Conservation (phyloP, 2,113 vertebrate genomes). For the Podiceps cristatus region DNA sequence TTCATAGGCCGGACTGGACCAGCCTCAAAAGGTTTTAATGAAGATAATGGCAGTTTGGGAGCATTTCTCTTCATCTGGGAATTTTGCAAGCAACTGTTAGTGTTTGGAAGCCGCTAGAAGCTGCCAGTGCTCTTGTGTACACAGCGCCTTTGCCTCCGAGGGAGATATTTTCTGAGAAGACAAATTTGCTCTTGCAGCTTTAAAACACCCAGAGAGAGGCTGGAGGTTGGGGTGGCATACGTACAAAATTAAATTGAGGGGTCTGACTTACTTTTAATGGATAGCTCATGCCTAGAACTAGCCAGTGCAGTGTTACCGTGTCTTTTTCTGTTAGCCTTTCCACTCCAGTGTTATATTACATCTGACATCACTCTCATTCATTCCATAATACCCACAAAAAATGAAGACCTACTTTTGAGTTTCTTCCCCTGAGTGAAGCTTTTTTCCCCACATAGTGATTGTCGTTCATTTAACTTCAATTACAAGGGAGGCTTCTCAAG, state of each 20-base stretch:
- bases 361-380: conserved; percentile 39
- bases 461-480: conserved; percentile 13
- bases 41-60: neutral
- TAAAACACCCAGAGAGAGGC: neutral
- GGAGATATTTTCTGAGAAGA: neutral
- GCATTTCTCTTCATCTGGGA: neutral
- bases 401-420: conserved; percentile 42
- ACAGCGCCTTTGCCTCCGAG: neutral
- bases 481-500: neutral
- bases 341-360: conserved; percentile 41
- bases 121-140: neutral
- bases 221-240: neutral
- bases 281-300: conserved; percentile 23
- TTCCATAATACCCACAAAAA: conserved; percentile 33
- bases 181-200: conserved; percentile 34
- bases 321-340: conserved; percentile 48
- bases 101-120: neutral
- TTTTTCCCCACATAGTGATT: neutral
- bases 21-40: neutral
- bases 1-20: neutral
- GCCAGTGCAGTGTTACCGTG: neutral
- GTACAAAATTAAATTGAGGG: conserved; percentile 19
- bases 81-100: neutral
- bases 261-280: conserved; percentile 55
- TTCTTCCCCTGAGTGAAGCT: neutral